Conservation (phyloP, 2,888 invertebrate genomes). For the Temnothorax rugatulus region DNA sequence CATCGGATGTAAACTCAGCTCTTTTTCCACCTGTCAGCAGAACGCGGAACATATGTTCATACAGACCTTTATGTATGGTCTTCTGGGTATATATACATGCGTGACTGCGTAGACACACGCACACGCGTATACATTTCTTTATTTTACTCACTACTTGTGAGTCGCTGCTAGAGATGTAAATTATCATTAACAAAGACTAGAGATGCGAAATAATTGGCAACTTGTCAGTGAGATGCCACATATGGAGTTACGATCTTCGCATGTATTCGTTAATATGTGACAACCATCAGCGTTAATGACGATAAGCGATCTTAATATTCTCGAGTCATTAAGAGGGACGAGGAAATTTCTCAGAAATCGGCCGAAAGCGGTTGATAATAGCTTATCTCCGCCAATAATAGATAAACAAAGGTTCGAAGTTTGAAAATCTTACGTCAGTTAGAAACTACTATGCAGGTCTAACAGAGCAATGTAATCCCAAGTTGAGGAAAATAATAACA, state of each 20-base stretch:
- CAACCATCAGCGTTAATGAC: background rate
- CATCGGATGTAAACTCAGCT: slow-evolving; percentile 91
- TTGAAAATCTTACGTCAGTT: background rate
- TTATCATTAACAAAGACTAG: slow-evolving; percentile 8
- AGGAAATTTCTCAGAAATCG: no score
- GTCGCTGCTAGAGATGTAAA: background rate
- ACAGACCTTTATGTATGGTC: no score
- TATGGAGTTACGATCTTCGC: background rate
- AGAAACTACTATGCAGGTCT: no score
- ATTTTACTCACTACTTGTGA: background rate
- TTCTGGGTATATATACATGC: background rate
- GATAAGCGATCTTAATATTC: background rate
- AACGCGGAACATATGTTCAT: background rate
- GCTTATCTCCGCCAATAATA: background rate
- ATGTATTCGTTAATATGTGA: background rate
- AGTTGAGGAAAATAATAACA: slow-evolving; percentile 44
- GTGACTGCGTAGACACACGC: background rate
- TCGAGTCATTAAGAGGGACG: no score
- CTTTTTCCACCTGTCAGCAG: slow-evolving; percentile 81
- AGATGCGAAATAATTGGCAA: background rate
- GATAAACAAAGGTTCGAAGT: background rate
- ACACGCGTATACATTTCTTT: background rate
- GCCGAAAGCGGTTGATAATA: background rate
- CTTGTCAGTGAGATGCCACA: background rate
- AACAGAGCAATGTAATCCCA: background rate